phyloP scores from a whole-genome alignment of 2,113 vertebrate genomes.

The Heterotis niloticus region DNA sequence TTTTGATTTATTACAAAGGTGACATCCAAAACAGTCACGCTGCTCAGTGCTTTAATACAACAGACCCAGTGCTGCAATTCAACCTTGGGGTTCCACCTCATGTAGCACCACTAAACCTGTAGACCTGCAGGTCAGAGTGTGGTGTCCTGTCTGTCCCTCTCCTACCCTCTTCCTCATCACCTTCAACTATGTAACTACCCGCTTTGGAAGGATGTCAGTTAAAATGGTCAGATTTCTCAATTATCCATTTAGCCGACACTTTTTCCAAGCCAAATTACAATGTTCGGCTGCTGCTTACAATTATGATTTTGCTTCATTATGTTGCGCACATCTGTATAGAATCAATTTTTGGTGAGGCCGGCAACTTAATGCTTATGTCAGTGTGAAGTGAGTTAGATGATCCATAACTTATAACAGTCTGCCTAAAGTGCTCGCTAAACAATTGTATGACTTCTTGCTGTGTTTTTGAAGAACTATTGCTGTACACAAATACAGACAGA shows the following conservation, averaged over 20 bases:
- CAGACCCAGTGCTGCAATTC: neutral
- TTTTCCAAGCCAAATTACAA: neutral
- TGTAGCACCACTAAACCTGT: neutral
- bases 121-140: neutral
- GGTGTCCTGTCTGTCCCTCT: neutral
- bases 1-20: neutral
- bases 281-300: too few species aligned
- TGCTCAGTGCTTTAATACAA: slow-evolving; percentile 15
- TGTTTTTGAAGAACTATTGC: too few species aligned
- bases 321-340: too few species aligned
- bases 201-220: neutral
- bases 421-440: too few species aligned
- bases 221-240: neutral
- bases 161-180: neutral
- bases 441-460: too few species aligned
- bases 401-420: too few species aligned
- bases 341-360: too few species aligned
- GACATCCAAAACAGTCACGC: neutral
- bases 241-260: neutral
- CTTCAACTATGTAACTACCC: neutral
- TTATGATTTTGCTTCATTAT: too few species aligned
- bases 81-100: neutral
- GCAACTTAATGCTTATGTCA: too few species aligned
- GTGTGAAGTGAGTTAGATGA: too few species aligned
- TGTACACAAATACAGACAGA: too few species aligned